phyloP scores from a whole-genome alignment of 1,140 invertebrate species.

The Babylonia areolata region DNA sequence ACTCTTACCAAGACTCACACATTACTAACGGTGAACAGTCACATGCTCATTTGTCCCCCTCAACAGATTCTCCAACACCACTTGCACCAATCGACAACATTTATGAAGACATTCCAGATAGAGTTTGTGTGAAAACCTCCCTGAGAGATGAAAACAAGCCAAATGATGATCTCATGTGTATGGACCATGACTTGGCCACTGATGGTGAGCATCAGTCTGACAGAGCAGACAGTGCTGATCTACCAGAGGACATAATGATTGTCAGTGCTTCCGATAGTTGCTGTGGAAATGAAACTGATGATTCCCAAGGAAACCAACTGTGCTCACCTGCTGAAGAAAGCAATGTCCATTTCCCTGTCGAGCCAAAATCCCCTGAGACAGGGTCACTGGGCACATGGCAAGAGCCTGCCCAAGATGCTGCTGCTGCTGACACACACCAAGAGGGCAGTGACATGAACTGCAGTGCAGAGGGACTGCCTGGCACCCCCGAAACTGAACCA shows the following conservation, averaged over 20 bases:
- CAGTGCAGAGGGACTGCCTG: neutral
- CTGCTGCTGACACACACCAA: neutral
- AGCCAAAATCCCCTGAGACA: neutral
- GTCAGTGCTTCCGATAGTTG: slow-evolving; percentile 34
- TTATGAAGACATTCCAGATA: slow-evolving; percentile 28
- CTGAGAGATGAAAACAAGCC: neutral
- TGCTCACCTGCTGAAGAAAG: neutral
- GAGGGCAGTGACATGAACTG: neutral
- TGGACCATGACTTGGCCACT: neutral
- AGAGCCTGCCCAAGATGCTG: too few species aligned
- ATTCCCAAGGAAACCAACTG: neutral
- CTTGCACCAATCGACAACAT: slow-evolving; percentile 12
- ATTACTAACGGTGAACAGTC: neutral
- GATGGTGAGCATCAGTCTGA: neutral
- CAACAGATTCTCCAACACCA: neutral
- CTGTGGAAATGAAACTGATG: slow-evolving; percentile 29
- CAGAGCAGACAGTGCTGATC: neutral
- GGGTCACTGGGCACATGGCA: neutral
- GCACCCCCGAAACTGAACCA: neutral
- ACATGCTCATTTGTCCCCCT: neutral
- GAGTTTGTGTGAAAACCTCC: neutral
- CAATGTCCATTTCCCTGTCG: neutral
- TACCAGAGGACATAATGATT: slow-evolving; percentile 35
- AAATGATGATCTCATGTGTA: slow-evolving; percentile 12
- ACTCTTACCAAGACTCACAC: neutral